These are phyloP conservation scores for Harpegnathos saltator DNA, from an alignment of 1,140 invertebrate species.

Conservation along the genomic window DNA sequence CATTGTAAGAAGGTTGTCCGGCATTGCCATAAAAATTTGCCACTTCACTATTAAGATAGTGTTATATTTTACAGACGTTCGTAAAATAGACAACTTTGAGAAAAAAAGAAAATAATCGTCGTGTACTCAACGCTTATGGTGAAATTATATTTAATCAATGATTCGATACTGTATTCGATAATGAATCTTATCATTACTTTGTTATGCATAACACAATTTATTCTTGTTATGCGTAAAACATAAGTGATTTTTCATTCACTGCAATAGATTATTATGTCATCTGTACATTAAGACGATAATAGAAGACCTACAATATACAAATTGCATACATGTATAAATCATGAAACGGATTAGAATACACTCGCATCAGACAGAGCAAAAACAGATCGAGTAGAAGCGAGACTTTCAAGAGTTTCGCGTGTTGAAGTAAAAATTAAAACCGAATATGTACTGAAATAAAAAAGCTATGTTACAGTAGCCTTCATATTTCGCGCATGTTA, in stretches of 20 bases:
- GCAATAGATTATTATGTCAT: conserved; percentile 60
- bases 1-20: conserved; percentile 8
- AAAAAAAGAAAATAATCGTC: conserved; percentile 45
- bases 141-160: conserved; percentile 49
- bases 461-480: too few relatives aligned
- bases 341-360: conserved; percentile 61
- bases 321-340: conserved; percentile 55
- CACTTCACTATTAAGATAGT: background rate
- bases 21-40: conserved; percentile 21
- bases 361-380: conserved; percentile 60
- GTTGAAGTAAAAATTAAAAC: too few relatives aligned
- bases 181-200: too few relatives aligned
- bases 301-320: conserved; percentile 35
- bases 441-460: too few relatives aligned
- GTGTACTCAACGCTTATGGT: conserved; percentile 33
- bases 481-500: too few relatives aligned
- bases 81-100: conserved; percentile 40
- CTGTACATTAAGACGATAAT: conserved; percentile 27
- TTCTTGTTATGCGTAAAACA: conserved; percentile 24
- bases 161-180: conserved; percentile 32
- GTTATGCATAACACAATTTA: conserved; percentile 36
- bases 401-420: too few relatives aligned
- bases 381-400: background rate
- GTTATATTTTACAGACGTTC: conserved; percentile 17
- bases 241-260: conserved; percentile 47